Conservation (phyloP, 2,113 vertebrate species). For the Rhea americana region DNA sequence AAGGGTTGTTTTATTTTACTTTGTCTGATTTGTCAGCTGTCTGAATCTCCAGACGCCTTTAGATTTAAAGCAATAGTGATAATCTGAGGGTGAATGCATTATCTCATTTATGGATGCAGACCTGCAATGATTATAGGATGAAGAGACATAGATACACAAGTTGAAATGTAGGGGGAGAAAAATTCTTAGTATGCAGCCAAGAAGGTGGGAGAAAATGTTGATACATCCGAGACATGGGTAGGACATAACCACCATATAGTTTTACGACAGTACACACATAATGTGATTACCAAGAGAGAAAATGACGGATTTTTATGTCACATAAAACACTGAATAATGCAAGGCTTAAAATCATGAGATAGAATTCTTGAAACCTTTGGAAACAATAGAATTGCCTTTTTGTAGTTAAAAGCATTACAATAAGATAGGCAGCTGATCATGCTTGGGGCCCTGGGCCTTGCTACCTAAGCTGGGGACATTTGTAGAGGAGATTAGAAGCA, state of each 20-base stretch:
- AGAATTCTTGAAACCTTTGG: not conserved
- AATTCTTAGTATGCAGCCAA: not conserved
- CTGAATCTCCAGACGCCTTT: not conserved
- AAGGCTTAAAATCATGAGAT: not conserved
- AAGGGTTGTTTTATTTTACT: not conserved
- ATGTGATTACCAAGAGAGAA: not conserved
- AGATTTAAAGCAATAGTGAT: not conserved
- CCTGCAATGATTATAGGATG: not conserved
- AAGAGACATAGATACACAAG: not conserved
- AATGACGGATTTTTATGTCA: not conserved
- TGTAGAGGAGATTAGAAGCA: not conserved
- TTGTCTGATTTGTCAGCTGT: not conserved
- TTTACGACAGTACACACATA: not conserved
- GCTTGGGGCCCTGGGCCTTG: not conserved
- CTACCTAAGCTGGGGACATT: not conserved
- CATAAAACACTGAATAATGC: not conserved
- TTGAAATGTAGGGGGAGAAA: not conserved
- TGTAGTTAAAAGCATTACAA: not conserved
- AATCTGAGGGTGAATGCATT: not conserved
- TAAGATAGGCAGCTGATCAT: rapidly evolving
- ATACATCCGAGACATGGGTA: not conserved
- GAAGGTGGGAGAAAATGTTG: not conserved
- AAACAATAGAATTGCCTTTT: not conserved
- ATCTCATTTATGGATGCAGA: not conserved
- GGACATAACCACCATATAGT: not conserved